These are phyloP conservation scores for Rhincodon typus DNA, from an alignment of 2,797 vertebrate species.

Conservation along the genomic window DNA sequence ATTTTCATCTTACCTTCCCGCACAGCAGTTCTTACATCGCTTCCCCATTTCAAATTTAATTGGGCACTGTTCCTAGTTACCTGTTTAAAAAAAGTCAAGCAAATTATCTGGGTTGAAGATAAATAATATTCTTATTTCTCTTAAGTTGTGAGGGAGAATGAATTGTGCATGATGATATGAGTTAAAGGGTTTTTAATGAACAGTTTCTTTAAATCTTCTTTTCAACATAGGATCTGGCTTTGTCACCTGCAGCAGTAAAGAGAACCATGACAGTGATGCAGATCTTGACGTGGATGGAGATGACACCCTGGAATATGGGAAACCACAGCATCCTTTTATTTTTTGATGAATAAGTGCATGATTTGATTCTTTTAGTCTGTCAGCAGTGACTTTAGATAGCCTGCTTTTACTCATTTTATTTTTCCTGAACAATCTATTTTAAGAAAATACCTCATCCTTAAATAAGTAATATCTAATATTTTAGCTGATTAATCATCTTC, in stretches of 20 bases:
- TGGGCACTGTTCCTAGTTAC: neutral
- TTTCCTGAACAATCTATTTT: neutral
- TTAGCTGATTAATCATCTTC: neutral
- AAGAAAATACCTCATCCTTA: neutral
- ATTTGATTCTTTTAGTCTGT: slow-evolving; percentile 6
- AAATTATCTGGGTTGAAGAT: neutral
- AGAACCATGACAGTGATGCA: slow-evolving; percentile 90
- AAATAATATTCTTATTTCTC: neutral
- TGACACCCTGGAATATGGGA: slow-evolving; percentile 95
- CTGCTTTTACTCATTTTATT: neutral
- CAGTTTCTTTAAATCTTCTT: neutral
- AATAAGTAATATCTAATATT: neutral
- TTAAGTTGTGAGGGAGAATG: neutral
- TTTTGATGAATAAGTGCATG: slow-evolving; percentile 39
- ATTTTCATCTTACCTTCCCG: neutral
- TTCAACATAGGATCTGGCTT: slow-evolving; percentile 79
- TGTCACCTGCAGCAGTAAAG: slow-evolving; percentile 90
- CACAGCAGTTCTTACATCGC: neutral
- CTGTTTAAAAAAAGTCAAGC: neutral
- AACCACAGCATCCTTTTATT: slow-evolving; percentile 89
- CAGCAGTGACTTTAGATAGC: neutral
- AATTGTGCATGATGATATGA: neutral
- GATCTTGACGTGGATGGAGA: slow-evolving; percentile 97
- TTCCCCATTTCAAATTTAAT: neutral
- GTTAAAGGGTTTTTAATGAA: neutral